Conservation (phyloP, 1,140 invertebrate genomes). For the Drosophila tsacasi region DNA sequence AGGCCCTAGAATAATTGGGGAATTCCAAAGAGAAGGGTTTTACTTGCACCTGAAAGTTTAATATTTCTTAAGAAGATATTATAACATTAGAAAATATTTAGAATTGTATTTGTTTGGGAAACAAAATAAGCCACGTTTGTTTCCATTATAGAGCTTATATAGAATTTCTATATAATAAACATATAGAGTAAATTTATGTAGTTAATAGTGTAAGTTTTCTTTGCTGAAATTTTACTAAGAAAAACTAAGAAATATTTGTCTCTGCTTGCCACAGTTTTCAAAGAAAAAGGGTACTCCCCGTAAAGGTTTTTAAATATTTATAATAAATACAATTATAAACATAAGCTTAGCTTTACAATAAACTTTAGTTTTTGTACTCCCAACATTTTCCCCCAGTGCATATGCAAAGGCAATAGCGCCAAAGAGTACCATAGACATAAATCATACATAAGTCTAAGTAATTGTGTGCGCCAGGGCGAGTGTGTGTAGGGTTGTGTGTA, state of each 20-base stretch:
- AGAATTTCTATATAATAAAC: no score
- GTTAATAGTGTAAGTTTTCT: no score
- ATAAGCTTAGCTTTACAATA: not conserved
- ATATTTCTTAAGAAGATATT: not conserved
- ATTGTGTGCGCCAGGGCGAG: slow-evolving; percentile 57
- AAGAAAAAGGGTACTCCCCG: not conserved
- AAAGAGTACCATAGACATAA: slow-evolving; percentile 62
- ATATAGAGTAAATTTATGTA: no score
- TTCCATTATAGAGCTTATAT: not conserved
- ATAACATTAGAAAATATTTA: not conserved
- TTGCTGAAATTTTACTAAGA: no score
- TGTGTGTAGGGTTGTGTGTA: not conserved
- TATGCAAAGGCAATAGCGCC: slow-evolving; percentile 41
- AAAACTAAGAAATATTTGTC: no score
- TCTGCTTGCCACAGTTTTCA: not conserved
- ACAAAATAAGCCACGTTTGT: not conserved
- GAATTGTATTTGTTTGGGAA: not conserved
- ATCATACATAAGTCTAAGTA: slow-evolving; percentile 81
- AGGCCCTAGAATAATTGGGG: no score
- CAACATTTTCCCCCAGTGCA: slow-evolving; percentile 16
- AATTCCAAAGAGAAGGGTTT: not conserved
- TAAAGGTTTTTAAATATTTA: not conserved
- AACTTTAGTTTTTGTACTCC: not conserved
- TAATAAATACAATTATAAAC: not conserved
- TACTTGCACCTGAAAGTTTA: not conserved